Conservation (phyloP, 1,140 invertebrate species). For the Archegozetes longisetosus region DNA sequence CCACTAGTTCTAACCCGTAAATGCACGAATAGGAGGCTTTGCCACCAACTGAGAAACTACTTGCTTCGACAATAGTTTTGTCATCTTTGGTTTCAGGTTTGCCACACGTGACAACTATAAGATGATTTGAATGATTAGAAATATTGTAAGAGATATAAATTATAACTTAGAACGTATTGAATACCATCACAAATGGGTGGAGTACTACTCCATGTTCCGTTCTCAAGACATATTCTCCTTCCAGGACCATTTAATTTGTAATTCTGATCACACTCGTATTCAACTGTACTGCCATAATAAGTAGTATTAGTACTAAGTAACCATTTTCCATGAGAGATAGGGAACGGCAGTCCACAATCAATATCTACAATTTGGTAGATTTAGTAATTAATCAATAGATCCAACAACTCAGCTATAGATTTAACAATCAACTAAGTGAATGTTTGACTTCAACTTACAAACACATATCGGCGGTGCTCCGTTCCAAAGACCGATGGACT, state of each 20-base stretch:
- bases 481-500: conserved; percentile 32
- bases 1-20: conserved; percentile 57
- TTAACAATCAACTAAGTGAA: too few species aligned
- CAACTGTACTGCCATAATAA: conserved; percentile 61
- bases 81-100: conserved; percentile 18
- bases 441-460: conserved; percentile 20
- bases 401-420: too few species aligned
- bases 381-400: too few species aligned
- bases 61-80: conserved; percentile 35
- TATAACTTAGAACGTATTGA: conserved; percentile 7
- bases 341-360: conserved; percentile 23
- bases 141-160: neutral
- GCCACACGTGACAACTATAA: conserved; percentile 21
- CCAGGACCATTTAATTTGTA: conserved; percentile 47
- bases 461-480: conserved; percentile 44
- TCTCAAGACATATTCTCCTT: conserved; percentile 45
- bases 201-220: conserved; percentile 57
- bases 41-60: conserved; percentile 51
- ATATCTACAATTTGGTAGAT: conserved; percentile 22
- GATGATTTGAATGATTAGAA: conserved; percentile 2
- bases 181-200: conserved; percentile 55
- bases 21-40: conserved; percentile 62
- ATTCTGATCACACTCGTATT: conserved; percentile 66
- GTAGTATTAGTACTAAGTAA: conserved; percentile 32
- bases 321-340: conserved; percentile 22